Evolutionary conservation across 2,888 invertebrate species (phyloP).

Genomic region (Eristalis pertinax): DNA sequence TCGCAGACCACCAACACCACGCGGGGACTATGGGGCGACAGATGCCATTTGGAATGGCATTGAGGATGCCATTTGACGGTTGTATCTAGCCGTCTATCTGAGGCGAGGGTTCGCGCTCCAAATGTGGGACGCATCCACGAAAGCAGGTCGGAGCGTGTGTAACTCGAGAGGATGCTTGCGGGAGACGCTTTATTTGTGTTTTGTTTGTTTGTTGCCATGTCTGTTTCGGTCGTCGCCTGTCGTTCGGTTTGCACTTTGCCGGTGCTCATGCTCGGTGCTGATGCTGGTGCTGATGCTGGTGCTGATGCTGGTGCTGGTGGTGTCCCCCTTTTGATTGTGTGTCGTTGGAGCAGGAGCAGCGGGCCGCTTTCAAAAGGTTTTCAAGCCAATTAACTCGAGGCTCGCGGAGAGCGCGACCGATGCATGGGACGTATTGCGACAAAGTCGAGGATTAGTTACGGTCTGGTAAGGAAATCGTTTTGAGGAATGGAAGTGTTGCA

Average conservation of each 20-base stretch:
- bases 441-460: conserved; percentile 69
- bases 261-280: conserved; percentile 15
- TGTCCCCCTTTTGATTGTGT: conserved; percentile 11
- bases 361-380: conserved; percentile 39
- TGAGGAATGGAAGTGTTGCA: conserved; percentile 67
- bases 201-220: conserved; percentile 24
- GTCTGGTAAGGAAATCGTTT: conserved; percentile 69
- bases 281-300: not conserved
- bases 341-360: not conserved
- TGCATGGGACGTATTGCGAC: conserved; percentile 62
- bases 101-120: conserved; percentile 48
- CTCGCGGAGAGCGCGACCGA: conserved; percentile 24
- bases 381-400: conserved; percentile 64
- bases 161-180: conserved; percentile 68
- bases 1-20: not conserved
- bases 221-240: conserved; percentile 12
- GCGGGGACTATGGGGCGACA: conserved; percentile 32
- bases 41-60: conserved; percentile 72
- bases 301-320: conserved; percentile 21
- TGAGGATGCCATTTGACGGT: conserved; percentile 71
- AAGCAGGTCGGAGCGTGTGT: conserved; percentile 66
- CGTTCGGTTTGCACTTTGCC: conserved; percentile 7
- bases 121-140: conserved; percentile 68
- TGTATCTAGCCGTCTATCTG: conserved; percentile 41
- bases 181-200: conserved; percentile 34